Base-by-base conservation (phyloP, 2,113 vertebrate genomes). In the Perognathus longimembris region DNA sequence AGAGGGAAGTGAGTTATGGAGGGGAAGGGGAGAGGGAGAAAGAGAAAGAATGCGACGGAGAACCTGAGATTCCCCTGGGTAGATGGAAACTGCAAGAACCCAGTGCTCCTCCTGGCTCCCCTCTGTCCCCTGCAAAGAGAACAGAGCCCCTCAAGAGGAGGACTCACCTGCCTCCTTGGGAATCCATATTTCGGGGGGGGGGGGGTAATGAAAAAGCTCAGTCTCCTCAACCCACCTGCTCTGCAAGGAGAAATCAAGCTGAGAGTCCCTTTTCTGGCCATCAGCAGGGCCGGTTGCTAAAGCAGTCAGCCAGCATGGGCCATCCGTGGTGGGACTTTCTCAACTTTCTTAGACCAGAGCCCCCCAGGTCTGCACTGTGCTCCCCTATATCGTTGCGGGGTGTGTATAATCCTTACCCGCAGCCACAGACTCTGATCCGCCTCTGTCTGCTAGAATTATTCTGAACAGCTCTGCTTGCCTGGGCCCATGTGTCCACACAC, bases 1-100 rank as follows among this genome's bases (percentile, higher is more conserved):
- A 98, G 97, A 98, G 97, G 98, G 97, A 98, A 98, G 98, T 98
- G 98, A 97, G 97, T 95, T 36, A 89, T 0, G 32, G 96, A 96
- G 94, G 95, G 96, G 92, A 95, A 90, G 93, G 95, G 93, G 92
- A 94, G 94, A 92, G 91, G 95, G 70, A 88, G 88, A 93, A 96
- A 90, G 83, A 93, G 63, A 95, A 77, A 89, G 95, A 90, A 92
- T 95, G 94, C 88, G 96, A 87, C 90, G 83, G 97, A 95, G 90
- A 88, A 18, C 10, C 69, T n/a, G 66, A 54, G 95, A 91, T 1
- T 32, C 94, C 97, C 91, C 78, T 88, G 88, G 83, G 95, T 90
- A 45, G 92, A 96, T 95, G 94, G 96, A 77, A 94, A 94, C 82
- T 85, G 77, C 4, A 86, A 95, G 97, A 95, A 83, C 96, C 97